A percentile compares a stretch with the other conserved stretches of the same genome.
Conservation (phyloP, 2,797 vertebrate genomes). For the Eospalax fontanierii region DNA sequence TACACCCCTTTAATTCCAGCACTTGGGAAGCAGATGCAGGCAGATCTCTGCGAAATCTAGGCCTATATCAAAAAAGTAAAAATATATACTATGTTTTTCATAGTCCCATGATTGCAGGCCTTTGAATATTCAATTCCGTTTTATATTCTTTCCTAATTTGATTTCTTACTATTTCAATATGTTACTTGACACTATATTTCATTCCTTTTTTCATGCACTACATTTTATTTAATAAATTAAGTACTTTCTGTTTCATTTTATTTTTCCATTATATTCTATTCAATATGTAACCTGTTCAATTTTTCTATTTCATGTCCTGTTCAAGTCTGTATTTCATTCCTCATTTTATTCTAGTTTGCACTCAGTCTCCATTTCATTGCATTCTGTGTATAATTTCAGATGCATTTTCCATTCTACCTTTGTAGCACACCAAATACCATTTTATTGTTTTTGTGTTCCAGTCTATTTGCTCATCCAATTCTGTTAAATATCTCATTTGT, state of each 20-base stretch:
- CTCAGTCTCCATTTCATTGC: constrained; percentile 31
- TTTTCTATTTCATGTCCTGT: background rate
- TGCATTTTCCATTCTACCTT: constrained; percentile 44
- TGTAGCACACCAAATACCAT: constrained; percentile 50
- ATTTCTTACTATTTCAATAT: constrained; percentile 1
- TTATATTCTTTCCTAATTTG: background rate
- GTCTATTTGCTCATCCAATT: constrained; percentile 3
- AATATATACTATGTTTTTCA: no score
- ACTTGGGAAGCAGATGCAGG: no score
- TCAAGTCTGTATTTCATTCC: background rate
- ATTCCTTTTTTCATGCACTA: constrained; percentile 47
- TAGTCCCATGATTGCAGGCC: constrained; percentile 48
- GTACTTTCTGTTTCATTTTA: background rate
- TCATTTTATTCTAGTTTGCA: constrained; percentile 13
- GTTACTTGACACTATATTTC: constrained; percentile 34
- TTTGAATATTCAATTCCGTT: background rate
- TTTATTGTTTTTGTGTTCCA: constrained; percentile 38
- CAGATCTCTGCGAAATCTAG: no score
- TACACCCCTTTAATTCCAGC: no score
- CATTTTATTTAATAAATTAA: background rate
- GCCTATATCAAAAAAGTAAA: no score
- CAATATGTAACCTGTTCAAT: background rate
- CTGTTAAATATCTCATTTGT: constrained; percentile 52
- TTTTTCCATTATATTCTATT: background rate
- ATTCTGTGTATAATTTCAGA: constrained; percentile 57